Evolutionary conservation across 2,797 vertebrate genomes (phyloP).

Genomic region (Eulemur albifrons): DNA sequence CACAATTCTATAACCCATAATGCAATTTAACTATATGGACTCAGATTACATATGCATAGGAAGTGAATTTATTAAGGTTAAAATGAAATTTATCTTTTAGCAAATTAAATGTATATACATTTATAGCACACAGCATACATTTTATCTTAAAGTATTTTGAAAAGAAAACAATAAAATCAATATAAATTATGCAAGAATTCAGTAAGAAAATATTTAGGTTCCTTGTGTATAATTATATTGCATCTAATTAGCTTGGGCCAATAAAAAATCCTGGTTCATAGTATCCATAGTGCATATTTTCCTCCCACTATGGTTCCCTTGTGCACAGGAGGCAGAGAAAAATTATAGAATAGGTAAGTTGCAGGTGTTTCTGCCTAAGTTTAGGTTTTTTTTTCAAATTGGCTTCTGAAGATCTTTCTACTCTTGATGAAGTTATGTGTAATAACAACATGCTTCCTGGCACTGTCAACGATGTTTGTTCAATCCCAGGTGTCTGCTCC

Average conservation of each 20-base stretch:
- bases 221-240: background rate
- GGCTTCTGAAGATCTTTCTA: background rate
- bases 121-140: background rate
- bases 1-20: background rate
- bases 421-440: background rate
- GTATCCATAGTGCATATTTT: background rate
- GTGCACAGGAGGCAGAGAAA: background rate
- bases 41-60: background rate
- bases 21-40: slow-evolving; percentile 29
- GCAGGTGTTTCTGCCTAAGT: background rate
- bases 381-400: background rate
- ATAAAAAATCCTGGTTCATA: background rate
- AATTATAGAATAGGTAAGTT: background rate
- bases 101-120: background rate
- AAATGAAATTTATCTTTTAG: background rate
- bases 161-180: background rate
- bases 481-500: background rate
- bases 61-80: background rate
- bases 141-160: background rate
- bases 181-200: background rate
- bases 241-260: background rate
- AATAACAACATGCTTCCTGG: background rate
- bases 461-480: background rate
- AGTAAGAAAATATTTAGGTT: background rate
- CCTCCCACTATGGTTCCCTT: accelerated